phyloP scores from a whole-genome alignment of 2,888 invertebrate species.

The Calameuta pallipes region DNA sequence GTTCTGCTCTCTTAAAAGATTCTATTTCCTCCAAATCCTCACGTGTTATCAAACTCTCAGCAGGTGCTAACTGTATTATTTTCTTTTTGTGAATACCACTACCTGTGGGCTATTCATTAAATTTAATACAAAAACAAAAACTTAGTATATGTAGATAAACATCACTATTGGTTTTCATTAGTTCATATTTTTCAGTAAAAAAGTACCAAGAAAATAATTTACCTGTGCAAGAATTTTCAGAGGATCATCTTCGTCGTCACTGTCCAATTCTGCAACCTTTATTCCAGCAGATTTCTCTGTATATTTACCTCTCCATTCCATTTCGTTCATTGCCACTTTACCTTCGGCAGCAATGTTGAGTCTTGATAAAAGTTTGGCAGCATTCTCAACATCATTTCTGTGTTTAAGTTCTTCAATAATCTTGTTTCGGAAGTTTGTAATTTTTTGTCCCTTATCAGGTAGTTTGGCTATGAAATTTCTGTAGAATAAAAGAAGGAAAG shows the following conservation, averaged over 20 bases:
- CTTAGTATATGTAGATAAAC: not conserved
- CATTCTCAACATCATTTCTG: constrained; percentile 68
- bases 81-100: constrained; percentile 68
- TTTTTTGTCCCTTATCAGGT: constrained; percentile 73
- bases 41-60: constrained; percentile 68
- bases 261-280: constrained; percentile 70
- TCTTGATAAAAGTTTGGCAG: constrained; percentile 68
- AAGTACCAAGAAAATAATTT: constrained; percentile 25
- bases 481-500: constrained; percentile 29
- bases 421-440: constrained; percentile 67
- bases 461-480: constrained; percentile 70
- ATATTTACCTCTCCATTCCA: constrained; percentile 73
- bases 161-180: not conserved
- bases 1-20: constrained; percentile 40
- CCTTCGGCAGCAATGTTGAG: constrained; percentile 67
- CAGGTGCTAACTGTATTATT: constrained; percentile 66
- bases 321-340: constrained; percentile 67
- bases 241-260: constrained; percentile 72
- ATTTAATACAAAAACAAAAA: not conserved
- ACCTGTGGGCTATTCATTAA: constrained; percentile 55
- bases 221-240: constrained; percentile 72
- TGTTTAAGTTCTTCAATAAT: constrained; percentile 67
- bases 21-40: constrained; percentile 68
- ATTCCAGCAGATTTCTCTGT: constrained; percentile 48
- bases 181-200: not conserved